Base-by-base conservation (phyloP, 2,888 invertebrate genomes). In the Caenorhabditis sulstoni region DNA sequence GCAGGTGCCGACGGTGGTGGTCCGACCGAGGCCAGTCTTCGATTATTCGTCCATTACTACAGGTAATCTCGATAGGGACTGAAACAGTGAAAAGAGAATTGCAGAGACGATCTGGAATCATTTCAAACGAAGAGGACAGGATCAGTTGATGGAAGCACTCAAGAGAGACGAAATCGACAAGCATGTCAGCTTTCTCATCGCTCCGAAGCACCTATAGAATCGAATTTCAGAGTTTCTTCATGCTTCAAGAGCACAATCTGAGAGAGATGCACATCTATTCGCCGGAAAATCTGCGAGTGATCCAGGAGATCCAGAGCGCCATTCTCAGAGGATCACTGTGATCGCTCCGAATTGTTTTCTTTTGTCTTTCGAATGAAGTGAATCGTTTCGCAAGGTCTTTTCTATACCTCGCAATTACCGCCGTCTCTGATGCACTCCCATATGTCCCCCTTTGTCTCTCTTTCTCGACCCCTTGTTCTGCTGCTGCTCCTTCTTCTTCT, bases 131-230 rank as follows among this genome's bases (percentile, higher is more conserved):
- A 49, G 79, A 20, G 52, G 64, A 35, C 50, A 47, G 11, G 8
- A 16, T 5, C 29, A 67, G 7, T 29, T 79, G 58, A 79, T 79
- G 67, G 39, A 44, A 2, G 67, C 49, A 7, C 20, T 79, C 16
- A 62, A 64, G 47, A 20, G n/a, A 3, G 79, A 67, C 12, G 79
- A 79, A 50, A 79, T 79, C n/a, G 79, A 79, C 47, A 55, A 45
- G 37, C 64, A 79, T 45, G 79, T 79, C 2, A 29, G 47, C 37
- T 23, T n/a, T 18, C n/a, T 20, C 35, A 7, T n/a, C 29, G 4
- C 29, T 22, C 41, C 18, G 22, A 41, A 39, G 18, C n/a, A n/a
- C n/a, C n/a, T n/a, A n/a, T 3, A 11, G 12, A 8, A 1, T 41
- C 18, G 29, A 7, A 29, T 35, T 79, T 67, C 73, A 79, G 79